Conservation (phyloP, 2,888 invertebrate species). For the Idaea biselata region DNA sequence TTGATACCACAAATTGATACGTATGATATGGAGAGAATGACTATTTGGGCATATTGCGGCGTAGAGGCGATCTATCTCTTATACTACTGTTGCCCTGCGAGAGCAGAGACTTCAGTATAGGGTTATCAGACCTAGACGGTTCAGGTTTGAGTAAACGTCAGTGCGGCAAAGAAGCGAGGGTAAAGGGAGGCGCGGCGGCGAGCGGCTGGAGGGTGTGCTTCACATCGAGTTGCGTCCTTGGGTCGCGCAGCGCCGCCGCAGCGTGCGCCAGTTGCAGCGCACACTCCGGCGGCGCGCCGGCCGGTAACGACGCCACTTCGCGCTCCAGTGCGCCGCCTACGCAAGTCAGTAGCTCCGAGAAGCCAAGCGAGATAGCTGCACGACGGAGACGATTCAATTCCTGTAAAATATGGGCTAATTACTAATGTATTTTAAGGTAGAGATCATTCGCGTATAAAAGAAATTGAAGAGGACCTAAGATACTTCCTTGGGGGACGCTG, state of each 20-base stretch:
- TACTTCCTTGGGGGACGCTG: no score
- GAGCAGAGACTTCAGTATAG: constrained; percentile 24
- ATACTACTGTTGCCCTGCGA: constrained; percentile 7
- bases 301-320: constrained; percentile 90
- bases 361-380: constrained; percentile 95
- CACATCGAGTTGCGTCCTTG: constrained; percentile 76
- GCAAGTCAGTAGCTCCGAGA: constrained; percentile 92
- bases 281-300: constrained; percentile 90
- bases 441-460: no score
- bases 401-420: constrained; percentile 74
- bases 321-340: constrained; percentile 93
- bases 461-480: no score
- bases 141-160: constrained; percentile 18
- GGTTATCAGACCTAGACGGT: constrained; percentile 13
- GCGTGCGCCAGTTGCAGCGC: constrained; percentile 94
- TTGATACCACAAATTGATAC: not conserved
- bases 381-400: constrained; percentile 94
- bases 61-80: constrained; percentile 14
- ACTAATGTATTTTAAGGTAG: not conserved
- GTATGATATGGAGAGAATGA: not conserved
- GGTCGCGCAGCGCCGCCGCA: constrained; percentile 88
- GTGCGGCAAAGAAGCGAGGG: constrained; percentile 47
- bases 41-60: not conserved
- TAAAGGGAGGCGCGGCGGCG: constrained; percentile 43
- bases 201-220: constrained; percentile 68